Evolutionary conservation across 2,888 invertebrate genomes (phyloP).

Genomic region (Drosophila meridionalis): DNA sequence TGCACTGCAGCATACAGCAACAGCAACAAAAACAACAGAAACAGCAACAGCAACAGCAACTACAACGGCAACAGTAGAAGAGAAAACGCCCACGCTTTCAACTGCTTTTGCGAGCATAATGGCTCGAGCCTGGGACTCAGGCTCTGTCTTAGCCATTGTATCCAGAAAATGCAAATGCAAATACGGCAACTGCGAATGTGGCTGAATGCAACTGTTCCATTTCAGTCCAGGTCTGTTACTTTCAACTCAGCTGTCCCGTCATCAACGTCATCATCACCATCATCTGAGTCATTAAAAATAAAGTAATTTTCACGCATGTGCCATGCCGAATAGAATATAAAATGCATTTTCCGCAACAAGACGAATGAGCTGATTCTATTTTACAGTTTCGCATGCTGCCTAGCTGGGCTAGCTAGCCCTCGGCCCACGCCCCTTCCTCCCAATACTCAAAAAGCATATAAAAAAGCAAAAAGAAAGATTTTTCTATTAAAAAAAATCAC

Average conservation of each 20-base stretch:
- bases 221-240: slow-evolving; percentile 19
- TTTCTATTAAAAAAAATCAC: slow-evolving; percentile 38
- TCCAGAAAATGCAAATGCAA: slow-evolving; percentile 59
- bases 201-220: slow-evolving; percentile 60
- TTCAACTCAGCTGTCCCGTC: slow-evolving; percentile 20
- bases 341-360: slow-evolving; percentile 79
- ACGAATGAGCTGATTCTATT: slow-evolving; percentile 81
- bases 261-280: slow-evolving; percentile 11
- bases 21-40: slow-evolving; percentile 6
- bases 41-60: slow-evolving; percentile 14
- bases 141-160: slow-evolving; percentile 56
- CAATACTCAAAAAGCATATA: not conserved
- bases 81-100: slow-evolving; percentile 55
- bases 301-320: slow-evolving; percentile 81
- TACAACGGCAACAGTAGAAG: slow-evolving; percentile 12
- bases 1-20: slow-evolving; percentile 56
- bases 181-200: slow-evolving; percentile 24
- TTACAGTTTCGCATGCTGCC: slow-evolving; percentile 62
- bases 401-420: not conserved
- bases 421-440: not conserved
- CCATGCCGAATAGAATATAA: slow-evolving; percentile 72
- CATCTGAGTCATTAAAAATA: slow-evolving; percentile 76
- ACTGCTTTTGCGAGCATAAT: slow-evolving; percentile 43
- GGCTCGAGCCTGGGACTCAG: slow-evolving; percentile 44
- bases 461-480: slow-evolving; percentile 21